Evolutionary conservation across 92 coral and sea anemone genomes (phyloP).

Genomic region (Montipora capitata): DNA sequence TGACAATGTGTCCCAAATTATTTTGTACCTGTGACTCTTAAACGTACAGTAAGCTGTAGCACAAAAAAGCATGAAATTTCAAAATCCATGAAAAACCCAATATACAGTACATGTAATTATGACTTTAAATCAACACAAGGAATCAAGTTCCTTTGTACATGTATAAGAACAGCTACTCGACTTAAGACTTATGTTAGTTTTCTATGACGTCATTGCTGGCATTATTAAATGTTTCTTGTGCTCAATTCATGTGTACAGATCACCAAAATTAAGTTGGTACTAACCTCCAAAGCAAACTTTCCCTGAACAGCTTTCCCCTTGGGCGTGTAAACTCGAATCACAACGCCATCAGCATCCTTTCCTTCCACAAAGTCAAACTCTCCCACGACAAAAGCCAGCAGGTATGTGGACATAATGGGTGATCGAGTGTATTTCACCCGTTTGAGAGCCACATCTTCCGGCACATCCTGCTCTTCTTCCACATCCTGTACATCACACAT

Average conservation of each 20-base stretch:
- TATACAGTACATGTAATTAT: too few relatives aligned
- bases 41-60: too few relatives aligned
- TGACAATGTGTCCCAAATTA: too few relatives aligned
- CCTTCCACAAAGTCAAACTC: constrained; percentile 99
- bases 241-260: neutral
- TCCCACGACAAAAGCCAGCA: constrained; percentile 99
- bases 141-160: too few relatives aligned
- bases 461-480: constrained; percentile 85
- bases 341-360: constrained; percentile 89
- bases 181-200: too few relatives aligned
- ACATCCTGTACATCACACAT: constrained; percentile 74
- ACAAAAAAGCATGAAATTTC: too few relatives aligned
- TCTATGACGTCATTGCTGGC: too few relatives aligned
- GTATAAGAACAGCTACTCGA: too few relatives aligned
- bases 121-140: too few relatives aligned
- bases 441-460: constrained; percentile 81
- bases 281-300: constrained; percentile 96
- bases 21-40: too few relatives aligned
- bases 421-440: constrained; percentile 90
- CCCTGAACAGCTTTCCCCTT: constrained; percentile 94
- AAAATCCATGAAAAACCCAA: too few relatives aligned
- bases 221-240: too few relatives aligned
- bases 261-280: neutral
- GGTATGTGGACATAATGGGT: constrained; percentile 97
- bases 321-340: constrained; percentile 97